Base-by-base conservation (phyloP, 2,113 vertebrate species). In the Siphamia tubifer region DNA sequence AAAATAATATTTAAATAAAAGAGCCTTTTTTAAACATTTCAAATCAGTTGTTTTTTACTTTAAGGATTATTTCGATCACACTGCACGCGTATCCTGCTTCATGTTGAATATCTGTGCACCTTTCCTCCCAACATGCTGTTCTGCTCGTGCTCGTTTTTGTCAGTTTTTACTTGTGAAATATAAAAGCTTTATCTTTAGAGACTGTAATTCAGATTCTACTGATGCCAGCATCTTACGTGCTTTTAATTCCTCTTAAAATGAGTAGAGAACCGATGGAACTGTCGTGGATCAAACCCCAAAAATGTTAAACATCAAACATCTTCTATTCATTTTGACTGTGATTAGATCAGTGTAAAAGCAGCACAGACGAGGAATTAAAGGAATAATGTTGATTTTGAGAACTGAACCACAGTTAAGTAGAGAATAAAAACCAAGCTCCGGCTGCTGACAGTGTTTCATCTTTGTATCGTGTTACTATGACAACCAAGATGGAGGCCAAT, bases 1-100 rank as follows among this genome's bases (percentile, higher is more conserved):
- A 63, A 36, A 78, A 38, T 43, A 74, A 83, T 65, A 65, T 81
- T 76, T 54, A 34, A 24, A 77, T 74, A 85, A 60, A 64, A 65
- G 28, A 72, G 12, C 27, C 42, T 60, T 52, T 25, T 31, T 73
- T 56, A 1, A 45, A 74, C 53, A 13, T 2, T 51, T 32, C 39
- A 38, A 38, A 32, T 3, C 31, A 24, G 44, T 20, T 4, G 10
- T 45, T 34, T 48, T 21, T 7, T 48, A 5, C 65, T 43, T 44
- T 31, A 4, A 5, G 4, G 6, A 11, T 4, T 1, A 2, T 19
- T 52, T 21, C 4, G 42, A 28, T 0, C 43, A 45, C 15, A 65
- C 43, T 34, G 35, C 34, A 21, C 20, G 45, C 40, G 45, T n/a
- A 17, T 38, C 15, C 61, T 31, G 45, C 6, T 62, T 17, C 47